Evolutionary conservation across 2,888 invertebrate species (phyloP), one percentile per base, ranked within the genome.

Genomic region (Drosophila hamatofila): DNA sequence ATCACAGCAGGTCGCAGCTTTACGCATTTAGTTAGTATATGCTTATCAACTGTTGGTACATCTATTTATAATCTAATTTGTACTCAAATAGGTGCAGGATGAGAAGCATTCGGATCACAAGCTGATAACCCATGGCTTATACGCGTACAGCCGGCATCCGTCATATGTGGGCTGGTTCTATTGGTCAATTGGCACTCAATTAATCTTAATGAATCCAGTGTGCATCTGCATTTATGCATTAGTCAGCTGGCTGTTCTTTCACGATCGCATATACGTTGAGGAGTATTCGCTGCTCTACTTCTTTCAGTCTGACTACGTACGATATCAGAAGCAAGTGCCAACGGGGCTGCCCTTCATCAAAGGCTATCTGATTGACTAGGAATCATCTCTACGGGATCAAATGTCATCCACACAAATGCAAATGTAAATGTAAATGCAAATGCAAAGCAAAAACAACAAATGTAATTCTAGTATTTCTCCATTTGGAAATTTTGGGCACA

Each of bases 151-250:
- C 89, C 94, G 99, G 46, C 99, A 99, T 94, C 99, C 99, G 0
- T 97, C 98, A 86, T 99, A 99, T 93, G 97, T 98, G 4, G 99
- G 99, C 14, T 99, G 99, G 99, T 99, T 99, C 94, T 97, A 97
- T 93, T 99, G 99, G 99, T 97, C 98, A 18, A 95, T 99, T 67
- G 99, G 99, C 46, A 99, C 99, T 14, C 99, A 99, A 95, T 96
- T 99, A 30, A 95, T 97, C 61, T 94, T 99, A 1, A 94, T 97
- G 68, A 99, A 99, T 93, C 99, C 99, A 0, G 42, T 99, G 6
- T 99, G 99, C 91, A 90, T 96, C 2, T 83, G 97, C 2, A 94
- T 95, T 3, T 99, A 99, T 92, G 93, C 96, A 0, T 72, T 96
- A 6, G 96, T 96, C 0, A 97, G 98, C 23, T 99, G 98, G 98